Percentiles rank a stretch among this genome's conserved stretches.
Evolutionary conservation across 2,888 invertebrate genomes (phyloP).

Genomic region (Eristalis arbustorum): DNA sequence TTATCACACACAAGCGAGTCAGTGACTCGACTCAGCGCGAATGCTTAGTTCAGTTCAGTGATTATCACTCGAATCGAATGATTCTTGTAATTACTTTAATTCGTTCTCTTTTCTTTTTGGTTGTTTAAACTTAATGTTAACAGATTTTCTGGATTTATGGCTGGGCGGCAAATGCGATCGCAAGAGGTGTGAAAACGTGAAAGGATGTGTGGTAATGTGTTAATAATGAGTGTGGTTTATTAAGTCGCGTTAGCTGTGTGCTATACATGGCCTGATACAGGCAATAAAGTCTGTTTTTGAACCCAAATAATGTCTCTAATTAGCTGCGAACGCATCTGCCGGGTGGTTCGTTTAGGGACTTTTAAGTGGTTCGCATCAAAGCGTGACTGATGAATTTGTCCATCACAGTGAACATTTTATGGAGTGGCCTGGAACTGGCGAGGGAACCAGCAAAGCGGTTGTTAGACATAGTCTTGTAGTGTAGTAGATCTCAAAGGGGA

Average conservation of each 20-base stretch:
- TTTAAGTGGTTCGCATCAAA: not conserved
- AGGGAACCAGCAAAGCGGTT: too few species aligned
- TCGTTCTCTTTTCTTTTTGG: constrained; percentile 19
- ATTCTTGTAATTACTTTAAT: constrained; percentile 38
- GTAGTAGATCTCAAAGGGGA: too few species aligned
- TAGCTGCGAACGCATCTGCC: not conserved
- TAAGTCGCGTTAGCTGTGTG: not conserved
- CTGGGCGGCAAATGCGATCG: not conserved
- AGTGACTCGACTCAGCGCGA: constrained; percentile 20
- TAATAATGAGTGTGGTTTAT: constrained; percentile 1
- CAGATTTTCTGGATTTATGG: constrained; percentile 5
- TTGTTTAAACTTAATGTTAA: constrained; percentile 20
- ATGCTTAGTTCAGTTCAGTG: constrained; percentile 28
- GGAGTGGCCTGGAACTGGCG: too few species aligned
- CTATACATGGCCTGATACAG: not conserved
- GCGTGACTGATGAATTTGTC: not conserved
- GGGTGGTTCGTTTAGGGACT: not conserved
- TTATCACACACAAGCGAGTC: constrained; percentile 2
- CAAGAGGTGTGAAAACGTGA: constrained; percentile 10
- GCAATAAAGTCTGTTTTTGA: not conserved
- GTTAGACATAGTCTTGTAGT: too few species aligned
- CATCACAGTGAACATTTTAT: too few species aligned
- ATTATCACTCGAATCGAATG: constrained; percentile 27
- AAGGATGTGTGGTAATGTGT: constrained; percentile 13
- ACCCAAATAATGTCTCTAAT: not conserved